These are phyloP conservation scores for Falco punctatus DNA, from an alignment of 2,113 vertebrate species.

Conservation along the genomic window DNA sequence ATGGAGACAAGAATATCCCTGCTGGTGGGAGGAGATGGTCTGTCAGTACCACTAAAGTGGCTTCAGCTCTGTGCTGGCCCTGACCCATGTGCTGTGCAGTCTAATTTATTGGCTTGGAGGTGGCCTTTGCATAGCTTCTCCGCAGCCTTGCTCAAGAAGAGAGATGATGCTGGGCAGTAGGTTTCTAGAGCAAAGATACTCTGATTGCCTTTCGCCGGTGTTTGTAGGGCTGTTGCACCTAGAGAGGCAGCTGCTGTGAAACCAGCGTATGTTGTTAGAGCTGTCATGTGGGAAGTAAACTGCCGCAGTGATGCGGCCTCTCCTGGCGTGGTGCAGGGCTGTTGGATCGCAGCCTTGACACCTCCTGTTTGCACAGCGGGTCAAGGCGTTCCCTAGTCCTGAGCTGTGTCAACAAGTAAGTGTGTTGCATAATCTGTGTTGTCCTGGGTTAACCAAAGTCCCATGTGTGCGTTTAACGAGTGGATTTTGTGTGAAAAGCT, in stretches of 20 bases:
- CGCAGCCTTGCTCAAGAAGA: not conserved
- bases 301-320: rapidly evolving
- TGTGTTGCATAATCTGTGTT: not conserved
- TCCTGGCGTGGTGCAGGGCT: not conserved
- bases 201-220: rapidly evolving
- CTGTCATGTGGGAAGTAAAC: rapidly evolving
- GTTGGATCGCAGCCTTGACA: not conserved
- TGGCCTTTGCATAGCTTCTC: not conserved
- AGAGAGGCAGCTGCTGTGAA: rapidly evolving
- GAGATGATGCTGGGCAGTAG: not conserved
- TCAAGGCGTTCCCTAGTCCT: not conserved
- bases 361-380: not conserved
- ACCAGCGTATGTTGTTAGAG: not conserved
- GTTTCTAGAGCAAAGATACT: not conserved
- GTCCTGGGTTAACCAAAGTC: not conserved
- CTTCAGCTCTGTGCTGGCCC: not conserved
- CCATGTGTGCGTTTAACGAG: rapidly evolving
- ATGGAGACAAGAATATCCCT: not conserved
- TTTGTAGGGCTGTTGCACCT: not conserved
- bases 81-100: rapidly evolving
- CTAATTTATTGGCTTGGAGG: not conserved
- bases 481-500: not conserved
- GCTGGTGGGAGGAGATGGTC: not conserved
- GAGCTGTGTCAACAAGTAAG: not conserved
- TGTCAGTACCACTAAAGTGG: not conserved